Percentiles rank a stretch among this genome's conserved stretches.
phyloP scores from a whole-genome alignment of 2,797 vertebrate species.

The Lerista edwardsae region DNA sequence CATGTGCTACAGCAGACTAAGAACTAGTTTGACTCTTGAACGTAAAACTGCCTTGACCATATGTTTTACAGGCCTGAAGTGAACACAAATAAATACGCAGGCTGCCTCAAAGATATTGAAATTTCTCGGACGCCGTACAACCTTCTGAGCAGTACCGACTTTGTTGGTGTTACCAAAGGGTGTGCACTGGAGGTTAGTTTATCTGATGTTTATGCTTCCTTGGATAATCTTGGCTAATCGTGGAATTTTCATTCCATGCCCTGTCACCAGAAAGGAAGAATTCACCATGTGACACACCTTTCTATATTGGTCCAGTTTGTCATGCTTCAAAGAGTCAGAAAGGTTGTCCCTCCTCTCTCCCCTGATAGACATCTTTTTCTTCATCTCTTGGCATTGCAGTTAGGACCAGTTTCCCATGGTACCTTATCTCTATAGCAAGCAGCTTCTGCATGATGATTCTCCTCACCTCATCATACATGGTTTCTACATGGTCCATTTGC shows the following conservation, averaged over 20 bases:
- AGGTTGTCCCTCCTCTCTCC: neutral
- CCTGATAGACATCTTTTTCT: neutral
- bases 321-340: neutral
- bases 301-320: neutral
- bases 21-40: neutral
- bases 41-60: slow-evolving; percentile 38
- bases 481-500: neutral
- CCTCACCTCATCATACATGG: neutral
- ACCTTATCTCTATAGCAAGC: neutral
- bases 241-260: neutral
- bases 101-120: slow-evolving; percentile 96
- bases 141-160: slow-evolving; percentile 93
- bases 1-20: neutral
- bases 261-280: neutral
- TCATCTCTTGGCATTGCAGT: neutral
- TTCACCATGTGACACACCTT: neutral
- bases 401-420: neutral
- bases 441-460: neutral
- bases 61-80: slow-evolving; percentile 88
- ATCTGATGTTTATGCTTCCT: neutral
- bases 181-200: slow-evolving; percentile 86
- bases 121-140: slow-evolving; percentile 94
- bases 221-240: too few species aligned
- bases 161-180: slow-evolving; percentile 93
- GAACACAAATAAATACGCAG: slow-evolving; percentile 87